A percentile compares a stretch with the other conserved stretches of the same genome.
Evolutionary conservation across 1,140 invertebrate species (phyloP).

Genomic region (Diorhabda sublineata): DNA sequence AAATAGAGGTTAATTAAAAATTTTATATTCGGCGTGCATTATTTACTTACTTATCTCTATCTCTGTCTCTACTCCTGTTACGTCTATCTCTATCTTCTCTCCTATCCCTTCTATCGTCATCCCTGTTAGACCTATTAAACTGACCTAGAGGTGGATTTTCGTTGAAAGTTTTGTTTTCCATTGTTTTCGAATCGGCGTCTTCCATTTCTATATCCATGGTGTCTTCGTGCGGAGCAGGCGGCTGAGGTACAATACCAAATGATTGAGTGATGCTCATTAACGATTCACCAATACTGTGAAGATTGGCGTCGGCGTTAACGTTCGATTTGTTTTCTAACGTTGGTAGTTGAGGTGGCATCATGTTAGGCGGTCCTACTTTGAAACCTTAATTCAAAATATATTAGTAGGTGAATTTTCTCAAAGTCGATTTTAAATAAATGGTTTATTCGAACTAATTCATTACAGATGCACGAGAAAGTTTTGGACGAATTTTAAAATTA

Average conservation of each 20-base stretch:
- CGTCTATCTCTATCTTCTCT: conserved; percentile 43
- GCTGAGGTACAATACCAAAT: conserved; percentile 47
- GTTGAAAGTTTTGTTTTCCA: conserved; percentile 17
- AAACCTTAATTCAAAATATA: not conserved
- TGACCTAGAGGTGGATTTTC: conserved; percentile 3
- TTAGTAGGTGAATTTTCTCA: too few species aligned
- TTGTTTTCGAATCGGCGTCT: conserved; percentile 46
- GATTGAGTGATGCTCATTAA: conserved; percentile 37
- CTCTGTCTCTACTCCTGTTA: conserved; percentile 34
- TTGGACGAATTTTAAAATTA: not conserved
- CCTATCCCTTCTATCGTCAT: conserved; percentile 27
- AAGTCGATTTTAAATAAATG: too few species aligned
- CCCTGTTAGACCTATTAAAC: conserved; percentile 17
- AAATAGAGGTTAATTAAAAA: not conserved
- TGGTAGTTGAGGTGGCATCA: conserved; percentile 46
- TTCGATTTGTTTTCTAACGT: conserved; percentile 18
- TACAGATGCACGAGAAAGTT: not conserved
- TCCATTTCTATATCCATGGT: conserved; percentile 64
- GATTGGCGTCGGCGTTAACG: conserved; percentile 23
- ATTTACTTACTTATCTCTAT: conserved; percentile 24
- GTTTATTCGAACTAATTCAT: not conserved
- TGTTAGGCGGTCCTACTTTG: conserved; percentile 46
- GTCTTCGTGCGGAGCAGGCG: conserved; percentile 56
- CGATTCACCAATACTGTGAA: conserved; percentile 31
- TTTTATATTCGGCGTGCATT: not conserved